phyloP scores from a whole-genome alignment of 2,888 invertebrate species.

The Eristalis arbustorum region DNA sequence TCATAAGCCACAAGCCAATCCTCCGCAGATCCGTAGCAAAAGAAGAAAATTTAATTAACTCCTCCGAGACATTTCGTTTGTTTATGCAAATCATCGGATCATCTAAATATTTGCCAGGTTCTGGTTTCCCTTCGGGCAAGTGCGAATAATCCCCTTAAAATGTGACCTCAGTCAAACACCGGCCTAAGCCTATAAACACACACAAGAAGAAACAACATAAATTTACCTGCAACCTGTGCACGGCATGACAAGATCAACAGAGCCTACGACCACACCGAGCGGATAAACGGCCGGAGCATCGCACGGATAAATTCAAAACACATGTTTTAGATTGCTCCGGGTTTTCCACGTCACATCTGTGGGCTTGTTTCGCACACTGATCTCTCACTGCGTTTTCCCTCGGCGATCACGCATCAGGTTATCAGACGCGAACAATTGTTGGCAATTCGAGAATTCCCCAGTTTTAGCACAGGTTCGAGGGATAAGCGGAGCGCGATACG shows the following conservation, averaged over 20 bases:
- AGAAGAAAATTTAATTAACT: constrained; percentile 59
- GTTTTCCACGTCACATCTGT: constrained; percentile 55
- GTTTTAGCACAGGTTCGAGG: constrained; percentile 41
- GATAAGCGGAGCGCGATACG: constrained; percentile 17
- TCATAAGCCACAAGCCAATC: constrained; percentile 38
- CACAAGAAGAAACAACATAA: constrained; percentile 12
- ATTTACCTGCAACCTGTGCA: background rate
- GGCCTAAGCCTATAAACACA: constrained; percentile 42
- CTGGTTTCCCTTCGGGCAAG: constrained; percentile 23
- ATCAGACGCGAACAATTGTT: constrained; percentile 27
- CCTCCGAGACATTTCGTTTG: constrained; percentile 53
- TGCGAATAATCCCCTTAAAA: constrained; percentile 68
- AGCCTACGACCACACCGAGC: background rate
- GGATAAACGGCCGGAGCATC: background rate
- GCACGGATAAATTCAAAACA: constrained; percentile 63
- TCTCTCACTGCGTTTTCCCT: background rate
- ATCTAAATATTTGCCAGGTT: constrained; percentile 57
- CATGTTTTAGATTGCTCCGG: constrained; percentile 67
- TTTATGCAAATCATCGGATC: constrained; percentile 67
- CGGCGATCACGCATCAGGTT: background rate
- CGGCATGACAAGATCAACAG: no score
- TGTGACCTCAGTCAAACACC: constrained; percentile 54
- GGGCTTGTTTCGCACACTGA: constrained; percentile 18
- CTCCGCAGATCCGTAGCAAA: background rate
- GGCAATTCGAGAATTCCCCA: constrained; percentile 58